Evolutionary conservation across 2,888 invertebrate species (phyloP).

Genomic region (Cryptosula pallasiana): DNA sequence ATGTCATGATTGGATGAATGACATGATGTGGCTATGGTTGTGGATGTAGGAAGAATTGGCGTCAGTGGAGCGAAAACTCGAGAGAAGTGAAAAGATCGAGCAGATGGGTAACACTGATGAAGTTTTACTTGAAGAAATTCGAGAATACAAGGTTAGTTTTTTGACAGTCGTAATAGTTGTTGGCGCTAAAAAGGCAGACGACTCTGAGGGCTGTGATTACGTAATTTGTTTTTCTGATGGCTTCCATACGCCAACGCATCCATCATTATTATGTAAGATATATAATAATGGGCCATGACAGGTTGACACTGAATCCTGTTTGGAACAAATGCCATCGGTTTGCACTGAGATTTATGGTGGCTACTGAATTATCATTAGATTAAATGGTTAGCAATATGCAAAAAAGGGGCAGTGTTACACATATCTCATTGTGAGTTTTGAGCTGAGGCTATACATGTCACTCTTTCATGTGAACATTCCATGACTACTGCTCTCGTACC

Average conservation of each 20-base stretch:
- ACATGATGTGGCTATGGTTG: too few species aligned
- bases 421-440: too few species aligned
- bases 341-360: neutral
- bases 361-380: too few species aligned
- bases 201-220: neutral
- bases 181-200: neutral
- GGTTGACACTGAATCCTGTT: too few species aligned
- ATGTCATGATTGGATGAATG: too few species aligned
- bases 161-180: too few species aligned
- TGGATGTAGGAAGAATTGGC: conserved; percentile 83
- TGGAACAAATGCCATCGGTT: neutral
- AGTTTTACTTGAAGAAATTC: conserved; percentile 92
- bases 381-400: too few species aligned
- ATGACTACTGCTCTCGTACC: too few species aligned
- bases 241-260: neutral
- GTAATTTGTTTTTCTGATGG: neutral
- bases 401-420: too few species aligned
- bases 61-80: conserved; percentile 82
- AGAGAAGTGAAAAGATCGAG: conserved; percentile 94
- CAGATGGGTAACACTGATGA: conserved; percentile 91
- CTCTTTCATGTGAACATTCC: too few species aligned
- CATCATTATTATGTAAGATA: neutral
- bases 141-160: conserved; percentile 77
- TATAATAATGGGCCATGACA: neutral
- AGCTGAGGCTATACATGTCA: too few species aligned